Evolutionary conservation across 2,888 invertebrate genomes (phyloP), one percentile per base, ranked within the genome.

Genomic region (Polydrusus tereticollis): DNA sequence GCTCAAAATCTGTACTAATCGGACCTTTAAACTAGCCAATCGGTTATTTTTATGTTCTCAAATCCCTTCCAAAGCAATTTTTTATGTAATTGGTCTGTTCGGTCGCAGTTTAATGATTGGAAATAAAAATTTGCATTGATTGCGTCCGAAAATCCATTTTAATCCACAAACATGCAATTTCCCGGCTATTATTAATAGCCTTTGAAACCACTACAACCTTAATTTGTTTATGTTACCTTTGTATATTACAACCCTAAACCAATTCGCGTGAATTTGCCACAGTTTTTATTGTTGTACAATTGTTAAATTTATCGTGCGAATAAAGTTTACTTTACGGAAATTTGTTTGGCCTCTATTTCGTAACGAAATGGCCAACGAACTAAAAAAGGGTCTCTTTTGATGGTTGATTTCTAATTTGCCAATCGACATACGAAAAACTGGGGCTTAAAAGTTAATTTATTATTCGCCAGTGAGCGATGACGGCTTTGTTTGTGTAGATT

Each of bases 171-270:
- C 38, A 58, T 38, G 58, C 7, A 20, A 20, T 58, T 36, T 58
- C 38, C 12, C 58, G 36, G 20, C 58, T 36, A 26, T 36, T 62
- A 62, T 62, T 45, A 41, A 62, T 62, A 43, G 29, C 43, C 16
- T 62, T 43, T 62, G 16, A 41, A 62, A 62, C 62, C 26, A 26
- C 14, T 43, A 41, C n/a, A 26, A 7, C 26, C 21, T 36, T 16
- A 45, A 29, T 62, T 62, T 45, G 45, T 62, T 62, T 59, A 21
- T 18, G 43, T 62, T 62, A 62, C 62, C 62, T 62, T 45, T 43
- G 45, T 38, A 23, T 26, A 29, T 41, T 62, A 41, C 43, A 62
- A 38, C 14, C 26, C 62, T 23, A 45, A 16, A 43, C 23, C 36
- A 41, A 26, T 43, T 45, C 57, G 18, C 20, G n/a, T 29, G 57